These are phyloP conservation scores for Oscheius myriophilus DNA, from an alignment of 2,888 invertebrate genomes.

Conservation along the genomic window DNA sequence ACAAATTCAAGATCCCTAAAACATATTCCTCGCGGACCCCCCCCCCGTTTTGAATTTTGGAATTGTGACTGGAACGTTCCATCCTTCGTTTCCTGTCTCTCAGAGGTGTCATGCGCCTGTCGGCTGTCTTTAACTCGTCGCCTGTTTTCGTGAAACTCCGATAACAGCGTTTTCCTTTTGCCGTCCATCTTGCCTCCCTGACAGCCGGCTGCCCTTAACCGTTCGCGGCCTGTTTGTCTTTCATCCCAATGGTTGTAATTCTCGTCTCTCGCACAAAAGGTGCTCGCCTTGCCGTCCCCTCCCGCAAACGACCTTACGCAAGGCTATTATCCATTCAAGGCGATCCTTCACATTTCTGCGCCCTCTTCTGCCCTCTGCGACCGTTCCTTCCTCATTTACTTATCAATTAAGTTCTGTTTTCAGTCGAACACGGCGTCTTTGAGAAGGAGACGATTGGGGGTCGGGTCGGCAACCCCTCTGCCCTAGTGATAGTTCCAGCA, in stretches of 20 bases:
- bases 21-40: no score
- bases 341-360: conserved; percentile 1
- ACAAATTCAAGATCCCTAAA: no score
- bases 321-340: conserved; percentile 30
- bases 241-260: conserved; percentile 28
- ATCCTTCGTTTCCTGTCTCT: no score
- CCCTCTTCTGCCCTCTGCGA: background rate
- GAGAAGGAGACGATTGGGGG: conserved; percentile 4
- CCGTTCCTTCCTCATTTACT: background rate
- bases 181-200: background rate
- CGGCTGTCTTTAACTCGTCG: no score
- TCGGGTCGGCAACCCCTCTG: conserved; percentile 11
- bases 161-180: no score
- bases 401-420: background rate
- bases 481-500: conserved; percentile 8
- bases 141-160: no score
- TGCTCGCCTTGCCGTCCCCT: conserved; percentile 24
- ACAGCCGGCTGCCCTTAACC: conserved; percentile 13
- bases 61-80: no score
- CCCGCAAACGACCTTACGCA: conserved; percentile 20
- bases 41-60: no score
- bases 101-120: no score
- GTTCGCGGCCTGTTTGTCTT: conserved; percentile 22
- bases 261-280: conserved; percentile 24
- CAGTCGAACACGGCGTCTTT: conserved; percentile 15